phyloP scores from a whole-genome alignment of 2,888 invertebrate species.

The Aleiodes leptofemur region DNA sequence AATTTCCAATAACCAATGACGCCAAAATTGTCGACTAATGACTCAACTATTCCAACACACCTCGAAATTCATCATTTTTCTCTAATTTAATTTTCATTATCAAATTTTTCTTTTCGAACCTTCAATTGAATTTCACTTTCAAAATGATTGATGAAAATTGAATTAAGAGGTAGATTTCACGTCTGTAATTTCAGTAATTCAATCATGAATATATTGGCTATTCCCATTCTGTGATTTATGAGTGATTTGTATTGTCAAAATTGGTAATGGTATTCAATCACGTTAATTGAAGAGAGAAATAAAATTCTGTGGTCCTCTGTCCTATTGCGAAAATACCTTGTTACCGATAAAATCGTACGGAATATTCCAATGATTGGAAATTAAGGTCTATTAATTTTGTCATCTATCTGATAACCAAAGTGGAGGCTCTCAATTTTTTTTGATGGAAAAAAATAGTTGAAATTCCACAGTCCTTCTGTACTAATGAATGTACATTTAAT shows the following conservation, averaged over 20 bases:
- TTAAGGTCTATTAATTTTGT: slow-evolving; percentile 22
- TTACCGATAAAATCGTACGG: neutral
- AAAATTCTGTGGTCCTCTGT: neutral
- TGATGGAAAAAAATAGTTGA: neutral
- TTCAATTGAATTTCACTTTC: neutral
- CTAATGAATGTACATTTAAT: slow-evolving; percentile 44
- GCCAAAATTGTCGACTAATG: too few species aligned
- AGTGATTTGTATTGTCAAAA: slow-evolving; percentile 20
- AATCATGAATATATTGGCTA: slow-evolving; percentile 18
- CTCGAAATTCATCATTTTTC: neutral
- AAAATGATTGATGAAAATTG: slow-evolving; percentile 33
- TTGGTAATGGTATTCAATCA: slow-evolving; percentile 25
- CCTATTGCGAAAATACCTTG: slow-evolving; percentile 31
- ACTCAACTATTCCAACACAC: too few species aligned
- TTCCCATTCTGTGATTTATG: neutral
- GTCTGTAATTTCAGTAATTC: slow-evolving; percentile 32
- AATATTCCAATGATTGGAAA: neutral
- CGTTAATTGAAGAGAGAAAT: slow-evolving; percentile 10
- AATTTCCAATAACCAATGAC: too few species aligned
- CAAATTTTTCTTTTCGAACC: neutral
- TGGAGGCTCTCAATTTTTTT: neutral
- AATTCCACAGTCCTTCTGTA: slow-evolving; percentile 5
- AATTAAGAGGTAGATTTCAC: slow-evolving; percentile 21
- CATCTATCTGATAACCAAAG: neutral
- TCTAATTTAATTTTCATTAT: neutral